Conservation (phyloP, 2,113 vertebrate species). For the Hyperopisus bebe region DNA sequence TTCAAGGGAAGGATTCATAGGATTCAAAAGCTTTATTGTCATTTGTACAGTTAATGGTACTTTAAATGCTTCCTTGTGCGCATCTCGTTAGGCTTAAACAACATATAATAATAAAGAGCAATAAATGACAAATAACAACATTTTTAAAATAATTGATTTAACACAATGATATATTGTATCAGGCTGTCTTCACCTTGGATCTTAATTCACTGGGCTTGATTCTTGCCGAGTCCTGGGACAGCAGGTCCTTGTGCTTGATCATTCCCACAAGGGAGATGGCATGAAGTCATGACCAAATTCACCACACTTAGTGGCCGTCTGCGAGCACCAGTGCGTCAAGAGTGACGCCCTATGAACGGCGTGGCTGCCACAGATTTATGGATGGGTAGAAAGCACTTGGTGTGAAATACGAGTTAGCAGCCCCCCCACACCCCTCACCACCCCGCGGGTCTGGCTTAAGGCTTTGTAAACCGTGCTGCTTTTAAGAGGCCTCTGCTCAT, state of each 20-base stretch:
- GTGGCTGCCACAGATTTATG: background rate
- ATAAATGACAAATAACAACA: background rate
- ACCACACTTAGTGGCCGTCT: background rate
- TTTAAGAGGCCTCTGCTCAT: background rate
- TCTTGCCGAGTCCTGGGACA: background rate
- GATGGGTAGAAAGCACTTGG: background rate
- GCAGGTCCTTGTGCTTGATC: background rate
- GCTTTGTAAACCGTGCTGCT: background rate
- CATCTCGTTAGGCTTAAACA: background rate
- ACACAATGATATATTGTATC: background rate
- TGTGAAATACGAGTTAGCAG: background rate
- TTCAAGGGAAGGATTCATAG: background rate
- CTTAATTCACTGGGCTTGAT: background rate
- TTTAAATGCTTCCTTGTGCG: background rate
- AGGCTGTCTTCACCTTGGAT: background rate
- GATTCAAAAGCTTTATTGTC: background rate
- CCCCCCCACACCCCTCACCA: background rate
- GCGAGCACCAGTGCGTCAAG: background rate
- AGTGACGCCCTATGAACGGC: background rate
- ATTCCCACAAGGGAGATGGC: background rate
- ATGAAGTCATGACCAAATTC: background rate
- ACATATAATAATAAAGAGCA: background rate
- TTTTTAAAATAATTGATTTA: background rate
- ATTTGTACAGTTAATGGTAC: background rate
- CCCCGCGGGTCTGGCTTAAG: background rate